Percentiles rank a stretch among this genome's conserved stretches.
Evolutionary conservation across 2,888 invertebrate genomes (phyloP).

Genomic region (Athalia cordata): DNA sequence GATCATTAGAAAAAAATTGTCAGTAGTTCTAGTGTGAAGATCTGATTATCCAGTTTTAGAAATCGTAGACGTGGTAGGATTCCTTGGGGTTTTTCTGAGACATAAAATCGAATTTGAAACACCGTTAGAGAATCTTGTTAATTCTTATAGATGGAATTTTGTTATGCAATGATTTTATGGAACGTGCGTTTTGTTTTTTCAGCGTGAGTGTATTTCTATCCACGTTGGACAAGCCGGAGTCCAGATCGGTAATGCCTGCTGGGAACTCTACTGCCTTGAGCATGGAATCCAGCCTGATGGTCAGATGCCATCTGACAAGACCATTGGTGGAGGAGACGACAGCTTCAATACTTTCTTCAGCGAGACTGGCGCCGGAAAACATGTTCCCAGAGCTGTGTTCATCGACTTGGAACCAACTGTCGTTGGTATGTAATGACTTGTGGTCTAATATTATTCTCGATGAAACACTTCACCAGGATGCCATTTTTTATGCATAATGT

Average conservation of each 20-base stretch:
- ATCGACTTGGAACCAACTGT: constrained; percentile 98
- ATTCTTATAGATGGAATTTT: not conserved
- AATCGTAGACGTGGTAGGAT: too few relatives aligned
- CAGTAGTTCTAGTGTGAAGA: too few relatives aligned
- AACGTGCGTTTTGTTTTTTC: constrained; percentile 55
- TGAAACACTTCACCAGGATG: not conserved
- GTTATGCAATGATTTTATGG: not conserved
- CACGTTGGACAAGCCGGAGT: constrained; percentile 90
- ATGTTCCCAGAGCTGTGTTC: constrained; percentile 95
- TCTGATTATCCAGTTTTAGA: too few relatives aligned
- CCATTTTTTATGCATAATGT: not conserved
- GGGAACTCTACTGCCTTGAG: constrained; percentile 91
- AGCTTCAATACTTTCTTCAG: constrained; percentile 96
- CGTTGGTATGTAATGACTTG: constrained; percentile 76
- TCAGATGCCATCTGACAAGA: constrained; percentile 95
- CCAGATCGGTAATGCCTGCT: constrained; percentile 93
- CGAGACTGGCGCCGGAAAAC: constrained; percentile 96
- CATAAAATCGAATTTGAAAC: too few relatives aligned
- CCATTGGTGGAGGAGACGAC: constrained; percentile 93
- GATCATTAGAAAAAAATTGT: too few relatives aligned
- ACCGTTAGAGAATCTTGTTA: not conserved
- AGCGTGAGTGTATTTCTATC: constrained; percentile 88
- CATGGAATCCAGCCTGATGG: constrained; percentile 95
- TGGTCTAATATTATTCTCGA: not conserved
- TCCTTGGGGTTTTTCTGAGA: too few relatives aligned